Evolutionary conservation across 2,113 vertebrate species (phyloP).

Genomic region (Pteropus alecto): DNA sequence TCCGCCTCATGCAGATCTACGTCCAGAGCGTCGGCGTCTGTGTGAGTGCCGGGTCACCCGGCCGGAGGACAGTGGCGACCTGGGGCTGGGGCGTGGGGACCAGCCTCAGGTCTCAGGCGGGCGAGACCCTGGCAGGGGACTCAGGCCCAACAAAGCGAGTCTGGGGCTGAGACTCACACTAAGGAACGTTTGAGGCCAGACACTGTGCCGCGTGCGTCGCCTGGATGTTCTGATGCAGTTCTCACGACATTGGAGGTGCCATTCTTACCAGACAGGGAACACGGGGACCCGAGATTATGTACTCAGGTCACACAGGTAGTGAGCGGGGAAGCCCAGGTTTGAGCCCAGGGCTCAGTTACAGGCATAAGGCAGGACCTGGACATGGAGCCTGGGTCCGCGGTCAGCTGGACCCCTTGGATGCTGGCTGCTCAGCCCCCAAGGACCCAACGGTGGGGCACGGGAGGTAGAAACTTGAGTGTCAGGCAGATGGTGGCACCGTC

Average conservation of each 20-base stretch:
- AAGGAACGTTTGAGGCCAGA: no score
- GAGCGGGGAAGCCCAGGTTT: fast-evolving
- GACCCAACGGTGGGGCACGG: background rate
- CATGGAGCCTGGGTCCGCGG: background rate
- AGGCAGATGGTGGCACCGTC: fast-evolving
- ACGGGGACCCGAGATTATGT: fast-evolving
- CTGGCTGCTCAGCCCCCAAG: background rate
- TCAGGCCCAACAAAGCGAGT: background rate
- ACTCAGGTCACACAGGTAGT: fast-evolving
- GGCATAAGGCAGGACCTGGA: background rate
- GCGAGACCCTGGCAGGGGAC: no score
- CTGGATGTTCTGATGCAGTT: fast-evolving
- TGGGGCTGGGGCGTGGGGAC: background rate
- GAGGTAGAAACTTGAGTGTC: fast-evolving
- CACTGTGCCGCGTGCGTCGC: fast-evolving
- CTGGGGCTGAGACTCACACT: fast-evolving
- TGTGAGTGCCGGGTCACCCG: background rate
- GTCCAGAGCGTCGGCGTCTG: slow-evolving; percentile 38
- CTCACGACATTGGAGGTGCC: fast-evolving
- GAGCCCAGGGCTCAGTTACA: background rate
- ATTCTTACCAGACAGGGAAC: background rate
- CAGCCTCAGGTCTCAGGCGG: background rate
- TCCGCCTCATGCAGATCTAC: slow-evolving; percentile 51
- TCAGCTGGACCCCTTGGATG: fast-evolving
- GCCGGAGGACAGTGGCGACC: fast-evolving